Percentiles rank a stretch among this genome's conserved stretches.
Conservation (phyloP, 2,888 invertebrate species). For the Isotomurus palustris region DNA sequence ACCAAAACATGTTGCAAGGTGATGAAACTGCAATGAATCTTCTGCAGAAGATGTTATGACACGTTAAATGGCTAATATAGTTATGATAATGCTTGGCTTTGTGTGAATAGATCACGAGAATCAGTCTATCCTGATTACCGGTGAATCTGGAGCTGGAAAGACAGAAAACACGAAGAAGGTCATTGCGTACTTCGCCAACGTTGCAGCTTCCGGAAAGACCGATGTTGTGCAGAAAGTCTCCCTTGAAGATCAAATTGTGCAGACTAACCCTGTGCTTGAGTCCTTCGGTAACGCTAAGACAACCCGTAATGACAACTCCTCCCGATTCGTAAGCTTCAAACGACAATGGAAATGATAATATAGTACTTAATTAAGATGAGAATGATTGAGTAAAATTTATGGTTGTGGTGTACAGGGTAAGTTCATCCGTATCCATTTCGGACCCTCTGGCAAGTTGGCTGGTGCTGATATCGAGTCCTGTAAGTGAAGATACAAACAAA, state of each 20-base stretch:
- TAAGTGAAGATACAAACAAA: conserved; percentile 59
- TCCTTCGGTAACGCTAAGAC: conserved; percentile 99
- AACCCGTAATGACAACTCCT: conserved; percentile 99
- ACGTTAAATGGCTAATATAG: neutral
- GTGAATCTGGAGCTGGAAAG: conserved; percentile 99
- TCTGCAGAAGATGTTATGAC: neutral
- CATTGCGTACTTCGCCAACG: conserved; percentile 99
- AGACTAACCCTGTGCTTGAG: conserved; percentile 98
- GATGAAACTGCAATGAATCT: conserved; percentile 44
- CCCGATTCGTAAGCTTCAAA: conserved; percentile 59
- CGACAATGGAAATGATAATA: neutral
- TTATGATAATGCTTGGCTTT: neutral
- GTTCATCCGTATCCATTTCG: conserved; percentile 99
- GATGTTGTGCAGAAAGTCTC: conserved; percentile 53
- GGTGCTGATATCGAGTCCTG: conserved; percentile 99
- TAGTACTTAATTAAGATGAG: no score
- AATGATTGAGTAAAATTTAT: conserved; percentile 2
- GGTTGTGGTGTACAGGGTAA: conserved; percentile 71
- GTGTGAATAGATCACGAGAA: conserved; percentile 79
- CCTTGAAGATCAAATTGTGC: conserved; percentile 96
- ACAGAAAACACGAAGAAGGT: conserved; percentile 99
- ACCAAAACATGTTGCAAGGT: conserved; percentile 99
- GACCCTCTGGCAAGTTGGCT: conserved; percentile 97
- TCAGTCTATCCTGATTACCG: conserved; percentile 99
- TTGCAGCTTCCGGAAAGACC: conserved; percentile 80